Base-by-base conservation (phyloP, 2,797 vertebrate species). In the Echeneis naucrates region DNA sequence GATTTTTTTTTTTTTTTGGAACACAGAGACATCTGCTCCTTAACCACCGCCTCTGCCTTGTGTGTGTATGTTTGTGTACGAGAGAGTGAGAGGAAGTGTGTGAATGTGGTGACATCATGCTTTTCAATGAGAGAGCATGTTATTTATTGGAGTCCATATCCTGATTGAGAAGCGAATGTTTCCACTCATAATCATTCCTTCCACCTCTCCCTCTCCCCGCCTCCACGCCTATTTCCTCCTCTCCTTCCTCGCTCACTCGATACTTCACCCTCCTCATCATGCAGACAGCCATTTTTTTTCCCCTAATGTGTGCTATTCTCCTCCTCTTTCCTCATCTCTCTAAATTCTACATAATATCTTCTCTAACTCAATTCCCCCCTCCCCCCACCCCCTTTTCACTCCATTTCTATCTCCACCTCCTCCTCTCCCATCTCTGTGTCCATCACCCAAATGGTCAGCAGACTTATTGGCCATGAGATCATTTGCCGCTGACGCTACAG, bases 71-170 rank as follows among this genome's bases (percentile, higher is more conserved):
- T 45, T 1, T 47, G 45, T 47, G 27, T 13, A 16, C 16, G 57
- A 27, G 27, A 44, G 27, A 23, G 56, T 30, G 54, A 62, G 59
- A 13, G 40, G 27, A 8, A 14, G 63, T 17, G 42, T 33, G 64
- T 56, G 54, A 61, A 68, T 72, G 72, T 64, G 76, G 73, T 82
- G 84, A 91, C 81, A 77, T 87, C 80, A 87, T 86, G 60, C 72
- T 68, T 68, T 76, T 85, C 55, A 82, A 75, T 78, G 58, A 51
- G 83, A 83, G 73, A 58, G 73, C 63, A 63, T 60, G 78, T 82
- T 87, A 89, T 92, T 91, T 91, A 89, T 90, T 80, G 68, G 66
- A 75, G 82, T 80, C 84, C 88, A 91, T 90, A 87, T 89, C 84
- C 84, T 88, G 84, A 92, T 89, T 90, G 84, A 87, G 86, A 85